Evolutionary conservation across 2,797 vertebrate species (phyloP), one percentile per base, ranked within the genome.

Genomic region (Agapornis canus): DNA sequence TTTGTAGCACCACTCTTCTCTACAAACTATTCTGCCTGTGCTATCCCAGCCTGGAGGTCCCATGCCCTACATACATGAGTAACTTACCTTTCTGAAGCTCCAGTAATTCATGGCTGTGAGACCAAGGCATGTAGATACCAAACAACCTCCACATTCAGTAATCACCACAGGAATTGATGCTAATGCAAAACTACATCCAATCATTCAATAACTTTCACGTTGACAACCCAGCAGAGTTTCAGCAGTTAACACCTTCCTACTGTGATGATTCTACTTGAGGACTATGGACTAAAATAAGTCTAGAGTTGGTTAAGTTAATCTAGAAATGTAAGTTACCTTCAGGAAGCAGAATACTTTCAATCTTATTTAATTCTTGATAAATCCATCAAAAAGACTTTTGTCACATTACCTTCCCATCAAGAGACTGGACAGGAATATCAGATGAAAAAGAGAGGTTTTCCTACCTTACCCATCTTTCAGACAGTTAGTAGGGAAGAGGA

Each of bases 81-180:
- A 48, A 78, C 31, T 37, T 86, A 45, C 68, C 82, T 88, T 95
- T 60, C 76, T 82, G 82, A 70, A 95, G 63, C 72, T 84, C n/a
- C 84, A 84, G 63, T 59, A 82, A 57, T 49, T 76, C 51, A 8
- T 40, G 23, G 61, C 45, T 86, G 13, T 40, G 49, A 61, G 54
- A 71, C 35, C 14, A 35, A 73, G 60, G 43, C 49, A 45, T 27
- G 45, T 43, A 7, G 5, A 64, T 63, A 79, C 32, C 40, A 35
- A 54, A 31, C 18, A 70, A 29, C 10, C 29, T 86, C 73, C 37
- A 25, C 18, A 0, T 79, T 66, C 56, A 93, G 73, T 48, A 70
- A 32, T 56, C 82, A 42, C 26, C 6, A 1, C 48, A 29, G n/a
- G 63, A 86, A 61, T 5, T 73, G 66, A 79, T 84, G 60, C 63